Percentiles rank a stretch among this genome's conserved stretches.
Evolutionary conservation across 2,113 vertebrate genomes (phyloP).

Genomic region (Centropristis striata): DNA sequence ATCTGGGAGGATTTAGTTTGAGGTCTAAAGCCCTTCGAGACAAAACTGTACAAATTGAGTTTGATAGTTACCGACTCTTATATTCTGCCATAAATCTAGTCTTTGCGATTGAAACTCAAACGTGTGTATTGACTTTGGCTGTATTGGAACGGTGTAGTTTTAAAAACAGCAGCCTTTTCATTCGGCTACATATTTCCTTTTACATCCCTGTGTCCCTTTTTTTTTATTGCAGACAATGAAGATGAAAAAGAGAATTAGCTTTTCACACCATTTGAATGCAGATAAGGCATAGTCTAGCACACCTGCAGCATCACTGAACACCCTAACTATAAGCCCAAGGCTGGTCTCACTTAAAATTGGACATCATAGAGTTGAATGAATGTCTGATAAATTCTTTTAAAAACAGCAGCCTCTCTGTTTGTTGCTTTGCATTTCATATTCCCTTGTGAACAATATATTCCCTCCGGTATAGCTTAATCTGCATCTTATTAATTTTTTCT

Average conservation of each 20-base stretch:
- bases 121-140: constrained; percentile 46
- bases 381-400: constrained; percentile 56
- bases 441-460: constrained; percentile 45
- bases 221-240: constrained; percentile 20
- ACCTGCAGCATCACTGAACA: constrained; percentile 42
- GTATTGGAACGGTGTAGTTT: constrained; percentile 21
- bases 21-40: constrained; percentile 70
- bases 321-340: constrained; percentile 37
- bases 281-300: constrained; percentile 33
- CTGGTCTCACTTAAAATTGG: constrained; percentile 50
- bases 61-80: constrained; percentile 70
- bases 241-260: constrained; percentile 34
- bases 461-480: constrained; percentile 41
- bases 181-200: constrained; percentile 5
- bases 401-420: constrained; percentile 34
- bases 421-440: constrained; percentile 55
- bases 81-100: constrained; percentile 61
- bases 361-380: constrained; percentile 50
- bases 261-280: constrained; percentile 49
- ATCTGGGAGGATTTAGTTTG: constrained; percentile 78
- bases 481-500: constrained; percentile 45
- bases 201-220: not conserved
- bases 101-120: constrained; percentile 49
- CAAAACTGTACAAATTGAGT: constrained; percentile 78
- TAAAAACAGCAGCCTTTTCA: constrained; percentile 13